Evolutionary conservation across 2,888 invertebrate genomes (phyloP).

Genomic region (Pyralis farinalis): DNA sequence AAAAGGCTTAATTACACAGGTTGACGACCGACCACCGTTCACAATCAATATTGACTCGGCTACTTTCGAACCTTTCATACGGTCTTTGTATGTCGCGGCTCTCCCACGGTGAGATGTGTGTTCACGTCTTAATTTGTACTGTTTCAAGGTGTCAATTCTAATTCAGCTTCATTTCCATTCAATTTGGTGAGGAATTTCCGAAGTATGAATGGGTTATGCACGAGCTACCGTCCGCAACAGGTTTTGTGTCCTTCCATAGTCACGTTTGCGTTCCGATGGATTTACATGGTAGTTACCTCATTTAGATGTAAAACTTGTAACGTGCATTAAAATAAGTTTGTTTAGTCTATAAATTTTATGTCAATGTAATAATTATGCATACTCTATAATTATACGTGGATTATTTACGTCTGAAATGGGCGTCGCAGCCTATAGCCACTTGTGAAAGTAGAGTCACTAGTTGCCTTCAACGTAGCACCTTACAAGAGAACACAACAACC

Average conservation of each 20-base stretch:
- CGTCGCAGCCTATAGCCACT: too few relatives aligned
- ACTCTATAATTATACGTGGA: too few relatives aligned
- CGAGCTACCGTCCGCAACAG: neutral
- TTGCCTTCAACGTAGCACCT: too few relatives aligned
- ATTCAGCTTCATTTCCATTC: constrained; percentile 17
- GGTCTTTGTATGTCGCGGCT: constrained; percentile 8
- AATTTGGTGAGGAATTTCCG: constrained; percentile 10
- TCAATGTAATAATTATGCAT: too few relatives aligned
- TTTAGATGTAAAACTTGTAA: too few relatives aligned
- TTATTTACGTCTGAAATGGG: too few relatives aligned
- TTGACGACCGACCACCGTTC: constrained; percentile 1
- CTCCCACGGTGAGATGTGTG: constrained; percentile 17
- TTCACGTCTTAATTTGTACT: constrained; percentile 14
- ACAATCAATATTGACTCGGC: constrained; percentile 19
- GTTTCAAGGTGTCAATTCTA: constrained; percentile 19
- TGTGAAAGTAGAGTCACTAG: too few relatives aligned
- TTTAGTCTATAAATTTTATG: too few relatives aligned
- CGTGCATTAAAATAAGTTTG: too few relatives aligned
- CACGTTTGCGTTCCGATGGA: too few relatives aligned
- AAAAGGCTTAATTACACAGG: constrained; percentile 6
- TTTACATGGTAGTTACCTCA: too few relatives aligned
- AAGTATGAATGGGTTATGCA: neutral
- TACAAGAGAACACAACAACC: too few relatives aligned
- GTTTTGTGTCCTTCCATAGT: neutral
- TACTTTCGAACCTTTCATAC: constrained; percentile 19